phyloP scores from a whole-genome alignment of 2,797 vertebrate species.

The Leptodactylus fallax region DNA sequence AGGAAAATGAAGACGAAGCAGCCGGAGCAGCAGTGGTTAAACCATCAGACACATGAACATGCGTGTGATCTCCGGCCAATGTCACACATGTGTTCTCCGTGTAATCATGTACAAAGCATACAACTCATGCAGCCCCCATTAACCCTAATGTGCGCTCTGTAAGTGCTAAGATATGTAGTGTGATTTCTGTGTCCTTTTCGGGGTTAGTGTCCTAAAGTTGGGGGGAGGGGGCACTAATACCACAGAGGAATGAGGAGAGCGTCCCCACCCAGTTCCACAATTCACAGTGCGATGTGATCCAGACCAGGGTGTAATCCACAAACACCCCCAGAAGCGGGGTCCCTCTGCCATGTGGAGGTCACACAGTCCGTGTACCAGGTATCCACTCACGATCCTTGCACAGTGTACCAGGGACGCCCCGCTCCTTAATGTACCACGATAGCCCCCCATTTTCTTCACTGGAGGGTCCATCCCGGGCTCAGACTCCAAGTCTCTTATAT shows the following conservation, averaged over 20 bases:
- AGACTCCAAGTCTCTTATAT: constrained; percentile 35
- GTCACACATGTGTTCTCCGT: constrained; percentile 49
- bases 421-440: constrained; percentile 48
- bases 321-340: constrained; percentile 8
- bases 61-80: constrained; percentile 48
- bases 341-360: not conserved
- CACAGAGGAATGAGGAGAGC: constrained; percentile 16
- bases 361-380: constrained; percentile 43
- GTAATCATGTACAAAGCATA: constrained; percentile 58
- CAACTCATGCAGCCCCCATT: constrained; percentile 53
- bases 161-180: constrained; percentile 63
- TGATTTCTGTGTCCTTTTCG: constrained; percentile 28
- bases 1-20: constrained; percentile 69
- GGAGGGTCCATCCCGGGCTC: constrained; percentile 33
- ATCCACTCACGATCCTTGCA: constrained; percentile 9
- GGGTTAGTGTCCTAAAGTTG: constrained; percentile 36
- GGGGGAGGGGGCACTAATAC: constrained; percentile 9
- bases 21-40: constrained; percentile 72
- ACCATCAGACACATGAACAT: constrained; percentile 47
- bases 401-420: constrained; percentile 54
- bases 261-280: not conserved
- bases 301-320: not conserved
- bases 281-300: constrained; percentile 49
- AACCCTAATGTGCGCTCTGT: constrained; percentile 39
- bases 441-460: not conserved